Evolutionary conservation across 2,888 invertebrate species (phyloP).

Genomic region (Pollenia angustigena): DNA sequence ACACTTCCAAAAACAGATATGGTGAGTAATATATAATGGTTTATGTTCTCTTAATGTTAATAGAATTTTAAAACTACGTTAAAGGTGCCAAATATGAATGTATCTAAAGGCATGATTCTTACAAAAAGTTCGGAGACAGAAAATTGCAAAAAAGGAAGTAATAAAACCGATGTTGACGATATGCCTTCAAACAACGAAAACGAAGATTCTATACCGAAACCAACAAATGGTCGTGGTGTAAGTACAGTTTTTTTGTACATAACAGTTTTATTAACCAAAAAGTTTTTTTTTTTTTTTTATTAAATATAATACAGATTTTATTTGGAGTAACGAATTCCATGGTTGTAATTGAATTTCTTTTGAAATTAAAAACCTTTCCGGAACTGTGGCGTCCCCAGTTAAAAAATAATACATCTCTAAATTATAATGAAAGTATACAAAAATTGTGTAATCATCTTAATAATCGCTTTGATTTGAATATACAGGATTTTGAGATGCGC

Average conservation of each 20-base stretch:
- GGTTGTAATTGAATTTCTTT: slow-evolving; percentile 63
- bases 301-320: slow-evolving; percentile 39
- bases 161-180: background rate
- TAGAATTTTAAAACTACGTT: background rate
- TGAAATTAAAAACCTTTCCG: slow-evolving; percentile 56
- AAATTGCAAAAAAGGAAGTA: background rate
- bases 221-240: slow-evolving; percentile 63
- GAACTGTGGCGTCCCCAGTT: slow-evolving; percentile 51
- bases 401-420: background rate
- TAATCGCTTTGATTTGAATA: slow-evolving; percentile 49
- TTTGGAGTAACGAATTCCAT: slow-evolving; percentile 63
- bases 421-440: slow-evolving; percentile 44
- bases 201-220: slow-evolving; percentile 54
- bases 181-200: slow-evolving; percentile 56
- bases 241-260: slow-evolving; percentile 8
- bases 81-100: slow-evolving; percentile 16
- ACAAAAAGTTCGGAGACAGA: background rate
- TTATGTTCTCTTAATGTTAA: background rate
- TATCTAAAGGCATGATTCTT: background rate
- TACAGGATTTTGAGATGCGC: slow-evolving; percentile 55
- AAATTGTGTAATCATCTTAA: slow-evolving; percentile 58
- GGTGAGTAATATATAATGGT: slow-evolving; percentile 15
- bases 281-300: slow-evolving; percentile 6
- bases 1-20: background rate
- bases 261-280: background rate